Base-by-base conservation (phyloP, 2,113 vertebrate genomes). In the Pterocles burchelli region DNA sequence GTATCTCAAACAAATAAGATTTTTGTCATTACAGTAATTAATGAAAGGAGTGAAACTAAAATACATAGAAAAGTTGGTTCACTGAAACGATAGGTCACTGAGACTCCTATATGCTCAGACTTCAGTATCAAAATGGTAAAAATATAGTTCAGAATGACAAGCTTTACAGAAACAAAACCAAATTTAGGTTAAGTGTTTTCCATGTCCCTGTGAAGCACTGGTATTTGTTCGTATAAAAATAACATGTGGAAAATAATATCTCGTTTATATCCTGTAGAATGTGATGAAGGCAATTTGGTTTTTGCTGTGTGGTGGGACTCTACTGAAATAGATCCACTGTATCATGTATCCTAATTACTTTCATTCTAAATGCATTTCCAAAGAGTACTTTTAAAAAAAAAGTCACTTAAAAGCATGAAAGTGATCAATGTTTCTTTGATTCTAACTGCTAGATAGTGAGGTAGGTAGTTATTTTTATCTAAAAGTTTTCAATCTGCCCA, bases 341-440 rank as follows among this genome's bases (percentile, higher is more conserved):
- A 58, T 43, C 43, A 26, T 78, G 24, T 73, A 86, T 57, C 31
- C 68, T 45, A 66, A 49, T 93, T 93, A 80, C 77, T 88, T 95
- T 65, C 22, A 83, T 85, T 82, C 33, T 80, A 89, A 91, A 77
- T 71, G 65, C 51, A 75, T 87, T 95, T 93, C 84, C 74, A 61
- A 94, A 43, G 88, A 68, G 22, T 36, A 51, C 70, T 91, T 95
- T 80, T 54, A 4, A 0, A 34, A 92, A 78, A 91, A 78, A 91
- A 89, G 68, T 89, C 22, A 24, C 86, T 94, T 95, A 89, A 95
- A 90, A 96, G 77, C 70, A 73, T 71, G 49, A 17, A 67, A 38
- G 65, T 93, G 89, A 94, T 96, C 94, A 92, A 93, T 95, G 79
- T 48, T 84, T 93, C 88, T 94, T 93, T 96, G 76, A 83, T 92